A percentile compares a stretch with the other conserved stretches of the same genome.
Conservation (phyloP, 92 coral and sea anemone species). For the Zoanthus sociatus region DNA sequence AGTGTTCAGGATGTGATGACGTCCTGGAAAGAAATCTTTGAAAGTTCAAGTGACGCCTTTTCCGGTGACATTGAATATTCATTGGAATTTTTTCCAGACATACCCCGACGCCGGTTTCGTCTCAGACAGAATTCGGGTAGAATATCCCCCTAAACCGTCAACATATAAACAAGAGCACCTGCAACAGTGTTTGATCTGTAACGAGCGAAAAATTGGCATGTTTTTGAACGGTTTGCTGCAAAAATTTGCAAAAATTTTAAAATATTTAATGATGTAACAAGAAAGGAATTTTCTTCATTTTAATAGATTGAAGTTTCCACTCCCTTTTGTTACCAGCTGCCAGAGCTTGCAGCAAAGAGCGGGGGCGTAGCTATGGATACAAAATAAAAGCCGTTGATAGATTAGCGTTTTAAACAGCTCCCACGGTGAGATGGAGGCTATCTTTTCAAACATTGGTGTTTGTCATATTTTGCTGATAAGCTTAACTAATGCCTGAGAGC, state of each 20-base stretch:
- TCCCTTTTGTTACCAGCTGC: conserved; percentile 32
- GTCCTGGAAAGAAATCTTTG: conserved; percentile 8
- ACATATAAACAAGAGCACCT: conserved; percentile 10
- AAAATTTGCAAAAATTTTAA: conserved; percentile 20
- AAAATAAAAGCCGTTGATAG: conserved; percentile 7
- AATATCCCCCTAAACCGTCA: conserved; percentile 6
- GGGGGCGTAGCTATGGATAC: not conserved
- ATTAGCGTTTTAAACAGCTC: not conserved
- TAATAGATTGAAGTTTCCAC: not conserved
- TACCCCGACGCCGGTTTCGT: conserved; percentile 36
- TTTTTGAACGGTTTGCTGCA: not conserved
- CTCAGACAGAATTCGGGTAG: conserved; percentile 32
- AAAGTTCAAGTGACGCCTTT: conserved; percentile 20
- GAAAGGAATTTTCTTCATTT: conserved; percentile 24
- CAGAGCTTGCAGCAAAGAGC: conserved; percentile 22
- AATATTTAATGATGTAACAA: conserved; percentile 19
- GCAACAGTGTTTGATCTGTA: not conserved
- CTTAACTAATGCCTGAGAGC: not conserved
- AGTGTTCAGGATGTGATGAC: conserved; percentile 12
- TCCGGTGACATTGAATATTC: not conserved
- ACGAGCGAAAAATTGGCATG: conserved; percentile 5
- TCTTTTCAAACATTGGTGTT: not conserved
- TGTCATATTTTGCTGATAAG: not conserved
- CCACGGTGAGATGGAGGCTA: not conserved
- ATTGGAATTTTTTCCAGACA: conserved; percentile 42